phyloP scores from a whole-genome alignment of 2,888 invertebrate species.

The Lithosia quadra region DNA sequence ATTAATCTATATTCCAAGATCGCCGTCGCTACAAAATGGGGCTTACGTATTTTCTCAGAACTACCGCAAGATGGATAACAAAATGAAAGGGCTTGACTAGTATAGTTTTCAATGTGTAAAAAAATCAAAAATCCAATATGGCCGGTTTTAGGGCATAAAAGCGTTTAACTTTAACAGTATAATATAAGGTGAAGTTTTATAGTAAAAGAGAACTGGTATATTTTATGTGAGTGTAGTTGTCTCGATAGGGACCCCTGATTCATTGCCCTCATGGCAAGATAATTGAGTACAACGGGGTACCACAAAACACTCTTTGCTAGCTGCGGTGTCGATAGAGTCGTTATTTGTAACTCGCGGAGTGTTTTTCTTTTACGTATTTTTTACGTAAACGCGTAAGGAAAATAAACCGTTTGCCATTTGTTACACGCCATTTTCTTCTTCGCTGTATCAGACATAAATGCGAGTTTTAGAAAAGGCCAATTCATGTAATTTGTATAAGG shows the following conservation, averaged over 20 bases:
- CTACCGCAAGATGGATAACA: no score
- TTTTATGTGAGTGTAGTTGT: no score
- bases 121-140: no score
- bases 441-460: background rate
- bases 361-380: background rate
- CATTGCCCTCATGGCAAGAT: background rate
- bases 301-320: background rate
- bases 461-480: background rate
- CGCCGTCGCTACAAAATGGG: no score
- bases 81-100: no score
- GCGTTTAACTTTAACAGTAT: no score
- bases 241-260: background rate
- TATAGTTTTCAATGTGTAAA: no score
- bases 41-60: no score
- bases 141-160: no score
- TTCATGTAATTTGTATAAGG: background rate
- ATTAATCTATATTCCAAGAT: no score
- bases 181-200: no score
- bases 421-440: background rate
- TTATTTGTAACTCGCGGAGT: background rate
- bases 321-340: background rate
- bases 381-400: background rate
- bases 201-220: no score
- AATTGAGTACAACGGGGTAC: background rate
- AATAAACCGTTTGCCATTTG: background rate